Conservation (phyloP, 2,888 invertebrate species). For the Andrena camellia region DNA sequence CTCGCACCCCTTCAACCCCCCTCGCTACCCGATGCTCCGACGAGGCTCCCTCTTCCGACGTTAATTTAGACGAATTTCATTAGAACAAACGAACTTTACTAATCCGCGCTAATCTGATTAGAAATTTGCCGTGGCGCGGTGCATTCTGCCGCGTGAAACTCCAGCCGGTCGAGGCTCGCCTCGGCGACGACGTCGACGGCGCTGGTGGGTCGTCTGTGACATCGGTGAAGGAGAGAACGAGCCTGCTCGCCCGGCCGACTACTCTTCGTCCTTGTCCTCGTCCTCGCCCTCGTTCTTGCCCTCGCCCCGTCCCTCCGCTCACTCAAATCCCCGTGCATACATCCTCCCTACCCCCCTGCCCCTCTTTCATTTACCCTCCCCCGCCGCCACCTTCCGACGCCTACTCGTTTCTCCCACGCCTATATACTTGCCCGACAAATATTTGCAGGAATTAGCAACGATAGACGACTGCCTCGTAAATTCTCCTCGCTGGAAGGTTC, state of each 20-base stretch:
- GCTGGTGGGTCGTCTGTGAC: constrained; percentile 48
- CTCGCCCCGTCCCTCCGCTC: constrained; percentile 60
- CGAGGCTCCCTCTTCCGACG: constrained; percentile 76
- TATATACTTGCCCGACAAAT: constrained; percentile 82
- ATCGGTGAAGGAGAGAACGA: constrained; percentile 54
- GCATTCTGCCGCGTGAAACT: constrained; percentile 79
- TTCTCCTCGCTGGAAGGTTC: constrained; percentile 62
- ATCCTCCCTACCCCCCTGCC: constrained; percentile 50
- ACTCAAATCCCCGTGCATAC: constrained; percentile 70
- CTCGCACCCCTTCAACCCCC: constrained; percentile 10
- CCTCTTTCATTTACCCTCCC: constrained; percentile 39
- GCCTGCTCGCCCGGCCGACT: constrained; percentile 26
- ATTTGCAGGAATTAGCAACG: constrained; percentile 80
- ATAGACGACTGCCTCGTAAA: constrained; percentile 67
- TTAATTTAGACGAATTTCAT: constrained; percentile 85
- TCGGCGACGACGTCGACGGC: constrained; percentile 61
- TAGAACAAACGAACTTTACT: constrained; percentile 85
- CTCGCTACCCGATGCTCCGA: constrained; percentile 50
- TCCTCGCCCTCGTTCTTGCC: constrained; percentile 52
- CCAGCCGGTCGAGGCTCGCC: constrained; percentile 62
- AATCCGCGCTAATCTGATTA: constrained; percentile 85
- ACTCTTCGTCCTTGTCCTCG: constrained; percentile 42
- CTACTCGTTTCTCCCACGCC: constrained; percentile 68
- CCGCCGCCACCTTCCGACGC: constrained; percentile 54
- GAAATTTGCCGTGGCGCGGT: constrained; percentile 83